Base-by-base conservation (phyloP, 2,888 invertebrate genomes). In the Perdita meconis region DNA sequence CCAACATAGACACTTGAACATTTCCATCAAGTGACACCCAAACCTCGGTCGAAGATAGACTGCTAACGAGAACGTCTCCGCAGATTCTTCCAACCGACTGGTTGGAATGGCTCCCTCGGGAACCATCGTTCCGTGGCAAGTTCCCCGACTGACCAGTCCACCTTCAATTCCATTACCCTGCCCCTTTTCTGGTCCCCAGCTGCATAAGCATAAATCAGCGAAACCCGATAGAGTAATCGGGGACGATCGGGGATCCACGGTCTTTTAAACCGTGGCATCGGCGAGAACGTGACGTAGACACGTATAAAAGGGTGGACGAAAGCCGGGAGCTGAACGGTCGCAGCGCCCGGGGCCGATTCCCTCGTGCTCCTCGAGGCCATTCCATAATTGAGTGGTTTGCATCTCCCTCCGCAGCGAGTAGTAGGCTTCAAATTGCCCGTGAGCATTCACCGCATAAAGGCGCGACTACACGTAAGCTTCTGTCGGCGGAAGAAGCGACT, bases 381-480 rank as follows among this genome's bases (percentile, higher is more conserved):
- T 81, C 84, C 87, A 85, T 90, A 91, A 91, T 91, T 91, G 91
- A 91, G 90, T 90, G 90, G 90, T 90, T 91, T 90, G 90, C 89
- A 90, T 91, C 89, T 88, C 82, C 84, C 72, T 82, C 75, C 77
- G 60, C 68, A 67, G 68, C 71, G 71, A 69, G 64, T 65, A 79
- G 74, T 79, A 63, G 73, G 64, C 67, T 70, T 64, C 67, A 60
- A 24, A 65, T 69, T 83, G 79, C 76, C 81, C 70, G 71, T 77
- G 77, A 84, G 70, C 75, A 70, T 64, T 71, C 69, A 12, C 16
- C 44, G 19, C 44, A 16, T 44, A 44, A 44, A n/a, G 19, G 44
- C n/a, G 44, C 44, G 16, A n/a, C 16, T 16, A 16, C n/a, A n/a
- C n/a, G 44, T 19, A 16, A 44, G 44, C 16, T n/a, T 44, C 44